phyloP scores from a whole-genome alignment of 2,113 vertebrate species.

The Chaetorhynchus papuensis region DNA sequence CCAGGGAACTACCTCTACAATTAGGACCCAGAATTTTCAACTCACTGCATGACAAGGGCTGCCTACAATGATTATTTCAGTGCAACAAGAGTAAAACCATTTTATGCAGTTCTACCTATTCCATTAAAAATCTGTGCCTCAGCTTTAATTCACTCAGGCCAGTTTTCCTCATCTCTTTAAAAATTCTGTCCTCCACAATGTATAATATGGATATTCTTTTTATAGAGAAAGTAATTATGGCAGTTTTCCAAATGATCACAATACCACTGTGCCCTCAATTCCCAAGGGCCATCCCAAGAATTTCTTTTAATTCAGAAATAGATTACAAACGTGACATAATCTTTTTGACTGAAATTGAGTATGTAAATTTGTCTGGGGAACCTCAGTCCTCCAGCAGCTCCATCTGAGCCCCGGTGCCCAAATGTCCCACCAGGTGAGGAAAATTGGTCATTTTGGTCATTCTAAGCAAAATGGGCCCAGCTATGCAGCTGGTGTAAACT shows the following conservation, averaged over 20 bases:
- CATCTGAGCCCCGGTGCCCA: background rate
- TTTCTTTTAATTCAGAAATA: slow-evolving; percentile 13
- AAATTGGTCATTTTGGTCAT: background rate
- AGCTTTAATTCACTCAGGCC: background rate
- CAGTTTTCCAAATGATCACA: slow-evolving; percentile 16
- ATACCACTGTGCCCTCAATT: background rate
- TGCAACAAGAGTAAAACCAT: background rate
- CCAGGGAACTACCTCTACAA: background rate
- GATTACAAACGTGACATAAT: background rate
- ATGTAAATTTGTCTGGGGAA: background rate
- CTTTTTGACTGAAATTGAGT: slow-evolving; percentile 7
- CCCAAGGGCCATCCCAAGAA: background rate
- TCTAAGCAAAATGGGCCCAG: background rate
- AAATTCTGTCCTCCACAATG: background rate
- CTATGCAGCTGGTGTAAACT: background rate
- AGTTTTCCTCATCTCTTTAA: background rate
- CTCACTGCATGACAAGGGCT: background rate
- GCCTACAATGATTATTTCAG: background rate
- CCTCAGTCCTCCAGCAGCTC: background rate
- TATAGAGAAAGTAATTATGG: background rate
- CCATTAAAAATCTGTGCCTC: background rate
- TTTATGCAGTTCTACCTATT: background rate
- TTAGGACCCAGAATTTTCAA: background rate
- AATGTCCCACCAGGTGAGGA: background rate
- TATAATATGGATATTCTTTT: background rate